These are phyloP conservation scores for Holacanthella duospinosa DNA, from an alignment of 2,888 invertebrate species.

Conservation along the genomic window DNA sequence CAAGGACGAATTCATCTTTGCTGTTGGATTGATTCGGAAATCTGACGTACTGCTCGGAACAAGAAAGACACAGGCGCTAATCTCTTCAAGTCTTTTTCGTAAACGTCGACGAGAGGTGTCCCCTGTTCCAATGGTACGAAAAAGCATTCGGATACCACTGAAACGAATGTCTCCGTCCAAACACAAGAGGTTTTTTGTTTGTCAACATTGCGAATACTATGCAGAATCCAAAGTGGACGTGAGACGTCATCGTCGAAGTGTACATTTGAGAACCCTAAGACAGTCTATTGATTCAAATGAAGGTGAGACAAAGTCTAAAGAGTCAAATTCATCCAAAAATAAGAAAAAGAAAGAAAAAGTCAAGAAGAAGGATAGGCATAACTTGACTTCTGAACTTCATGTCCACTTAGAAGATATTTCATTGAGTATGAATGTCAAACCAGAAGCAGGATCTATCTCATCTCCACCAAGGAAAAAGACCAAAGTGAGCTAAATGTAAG, in stretches of 20 bases:
- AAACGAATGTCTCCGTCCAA: background rate
- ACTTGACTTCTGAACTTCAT: background rate
- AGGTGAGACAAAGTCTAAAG: too few species aligned
- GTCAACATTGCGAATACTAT: background rate
- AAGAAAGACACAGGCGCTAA: background rate
- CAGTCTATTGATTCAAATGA: too few species aligned
- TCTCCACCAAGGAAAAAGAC: too few species aligned
- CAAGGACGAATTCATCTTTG: conserved; percentile 2
- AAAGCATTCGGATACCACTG: background rate
- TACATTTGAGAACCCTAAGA: background rate
- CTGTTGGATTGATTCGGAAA: background rate
- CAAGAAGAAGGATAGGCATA: too few species aligned
- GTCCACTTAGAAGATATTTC: background rate
- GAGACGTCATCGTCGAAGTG: background rate
- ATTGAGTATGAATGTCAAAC: too few species aligned
- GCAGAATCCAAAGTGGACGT: background rate
- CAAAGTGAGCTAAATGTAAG: too few species aligned
- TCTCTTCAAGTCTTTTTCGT: background rate
- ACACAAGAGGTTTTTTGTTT: background rate
- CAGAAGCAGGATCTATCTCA: too few species aligned
- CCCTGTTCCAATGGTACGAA: background rate
- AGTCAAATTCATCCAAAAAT: too few species aligned
- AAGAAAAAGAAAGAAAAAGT: too few species aligned
- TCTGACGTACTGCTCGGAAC: conserved; percentile 7
- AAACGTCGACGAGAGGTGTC: conserved; percentile 3